A percentile compares a stretch with the other conserved stretches of the same genome.
Evolutionary conservation across 2,888 invertebrate genomes (phyloP).

Genomic region (Morpho achilles): DNA sequence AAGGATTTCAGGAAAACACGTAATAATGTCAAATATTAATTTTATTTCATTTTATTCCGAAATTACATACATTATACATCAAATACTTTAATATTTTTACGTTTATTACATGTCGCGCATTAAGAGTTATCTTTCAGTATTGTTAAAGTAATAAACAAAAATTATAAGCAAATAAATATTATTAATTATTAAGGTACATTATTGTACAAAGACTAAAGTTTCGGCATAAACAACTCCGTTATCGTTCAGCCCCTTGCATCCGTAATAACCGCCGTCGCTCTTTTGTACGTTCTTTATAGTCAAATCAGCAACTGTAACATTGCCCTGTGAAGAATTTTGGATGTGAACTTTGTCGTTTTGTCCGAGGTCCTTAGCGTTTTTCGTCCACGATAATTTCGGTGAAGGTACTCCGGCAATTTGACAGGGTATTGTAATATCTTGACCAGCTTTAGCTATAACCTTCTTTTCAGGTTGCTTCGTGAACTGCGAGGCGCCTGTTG

Average conservation of each 20-base stretch:
- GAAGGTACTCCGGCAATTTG: slow-evolving; percentile 42
- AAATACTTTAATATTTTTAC: no score
- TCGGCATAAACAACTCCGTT: slow-evolving; percentile 49
- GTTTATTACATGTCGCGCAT: no score
- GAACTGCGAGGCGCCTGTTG: slow-evolving; percentile 49
- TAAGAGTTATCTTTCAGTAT: no score
- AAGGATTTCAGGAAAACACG: no score
- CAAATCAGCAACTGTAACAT: slow-evolving; percentile 37
- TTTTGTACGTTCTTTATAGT: slow-evolving; percentile 46
- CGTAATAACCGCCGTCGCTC: slow-evolving; percentile 55
- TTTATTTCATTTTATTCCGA: no score
- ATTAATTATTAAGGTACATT: background rate
- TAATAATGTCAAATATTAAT: no score
- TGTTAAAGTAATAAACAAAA: background rate
- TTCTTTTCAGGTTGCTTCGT: slow-evolving; percentile 37
- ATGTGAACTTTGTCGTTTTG: slow-evolving; percentile 19
- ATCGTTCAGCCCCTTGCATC: slow-evolving; percentile 50
- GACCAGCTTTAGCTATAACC: slow-evolving; percentile 37
- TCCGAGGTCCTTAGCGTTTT: slow-evolving; percentile 40
- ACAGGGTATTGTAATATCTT: slow-evolving; percentile 51
- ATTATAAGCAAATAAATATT: background rate
- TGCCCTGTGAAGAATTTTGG: slow-evolving; percentile 22
- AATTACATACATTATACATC: no score
- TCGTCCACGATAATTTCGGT: slow-evolving; percentile 44
- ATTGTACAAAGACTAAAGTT: slow-evolving; percentile 29